Percentiles rank a stretch among this genome's conserved stretches.
These are phyloP conservation scores for Xestia ashworthii DNA, from an alignment of 2,888 invertebrate species.

Conservation along the genomic window DNA sequence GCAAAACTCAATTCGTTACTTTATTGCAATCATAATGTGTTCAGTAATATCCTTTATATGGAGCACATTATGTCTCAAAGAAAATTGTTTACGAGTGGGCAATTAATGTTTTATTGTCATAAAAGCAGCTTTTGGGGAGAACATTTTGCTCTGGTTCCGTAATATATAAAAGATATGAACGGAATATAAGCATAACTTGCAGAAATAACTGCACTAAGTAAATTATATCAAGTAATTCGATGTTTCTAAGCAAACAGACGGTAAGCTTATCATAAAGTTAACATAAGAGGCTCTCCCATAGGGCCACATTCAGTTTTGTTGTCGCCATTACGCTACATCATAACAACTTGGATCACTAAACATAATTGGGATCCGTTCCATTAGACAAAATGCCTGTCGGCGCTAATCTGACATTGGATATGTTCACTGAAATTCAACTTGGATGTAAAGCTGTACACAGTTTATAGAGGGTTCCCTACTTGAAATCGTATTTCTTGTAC, in stretches of 20 bases:
- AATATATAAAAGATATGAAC: conserved; percentile 17
- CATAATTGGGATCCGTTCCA: conserved; percentile 70
- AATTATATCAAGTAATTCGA: conserved; percentile 19
- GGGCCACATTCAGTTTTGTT: conserved; percentile 54
- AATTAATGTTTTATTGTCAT: conserved; percentile 57
- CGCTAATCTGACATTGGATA: conserved; percentile 65
- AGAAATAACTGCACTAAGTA: conserved; percentile 26
- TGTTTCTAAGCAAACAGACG: conserved; percentile 23
- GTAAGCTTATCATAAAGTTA: conserved; percentile 38
- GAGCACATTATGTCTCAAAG: conserved; percentile 48
- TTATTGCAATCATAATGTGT: conserved; percentile 55
- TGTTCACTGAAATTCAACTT: conserved; percentile 49
- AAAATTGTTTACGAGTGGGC: conserved; percentile 58
- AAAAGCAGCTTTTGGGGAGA: conserved; percentile 30
- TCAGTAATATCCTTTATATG: conserved; percentile 44
- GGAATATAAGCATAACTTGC: conserved; percentile 15
- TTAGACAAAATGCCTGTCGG: conserved; percentile 68
- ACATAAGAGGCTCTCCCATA: conserved; percentile 28
- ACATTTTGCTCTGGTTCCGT: conserved; percentile 11
- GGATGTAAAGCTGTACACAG: conserved; percentile 5
- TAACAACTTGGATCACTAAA: conserved; percentile 68
- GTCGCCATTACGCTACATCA: conserved; percentile 49
- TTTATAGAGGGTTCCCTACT: no score
- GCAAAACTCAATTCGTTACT: conserved; percentile 52
- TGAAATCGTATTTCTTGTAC: no score